Evolutionary conservation across 2,113 vertebrate genomes (phyloP), one percentile per base, ranked within the genome.

Genomic region (Plestiodon gilberti): DNA sequence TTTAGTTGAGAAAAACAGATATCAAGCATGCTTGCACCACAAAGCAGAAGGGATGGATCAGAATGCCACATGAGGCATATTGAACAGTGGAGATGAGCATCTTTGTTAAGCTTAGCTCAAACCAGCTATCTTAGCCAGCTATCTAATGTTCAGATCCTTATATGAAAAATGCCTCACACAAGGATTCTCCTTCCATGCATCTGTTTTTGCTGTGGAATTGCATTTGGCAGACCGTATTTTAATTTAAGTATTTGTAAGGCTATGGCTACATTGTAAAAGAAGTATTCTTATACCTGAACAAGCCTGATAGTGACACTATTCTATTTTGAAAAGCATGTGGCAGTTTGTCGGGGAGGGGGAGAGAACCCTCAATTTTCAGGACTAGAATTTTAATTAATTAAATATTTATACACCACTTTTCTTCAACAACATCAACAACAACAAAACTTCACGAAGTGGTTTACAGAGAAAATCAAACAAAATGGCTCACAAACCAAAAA

Each of bases 311-410:
- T 52, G 28, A 65, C 67, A 74, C 61, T 62, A 74, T 74, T 81
- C 75, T 57, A 55, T 67, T 38, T 25, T 64, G 64, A 64, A 79
- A 64, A 77, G 81, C 35, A 35, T 28, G 64, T 81, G 84, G 62
- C 80, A 91, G 88, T 40, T 65, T 57, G 81, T 83, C 83, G 40
- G 33, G n/a, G n/a, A n/a, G n/a, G n/a, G n/a, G n/a, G n/a, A n/a
- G n/a, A n/a, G n/a, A 84, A 74, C 9, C 64, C 76, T 11, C 61
- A 40, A 59, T 90, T 76, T 55, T 48, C 86, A 8, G 1, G 20
- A 88, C 43, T 88, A 89, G 91, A 83, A 87, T 7, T 30, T 48
- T 48, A 48, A 48, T 48, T 48, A 48, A 48, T n/a, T n/a, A 8
- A 48, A 48, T 48, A 48, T 48, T 48, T 48, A 48, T 48, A 48